Evolutionary conservation across 2,888 invertebrate genomes (phyloP), one percentile per base, ranked within the genome.

Genomic region (Pammene fasciana): DNA sequence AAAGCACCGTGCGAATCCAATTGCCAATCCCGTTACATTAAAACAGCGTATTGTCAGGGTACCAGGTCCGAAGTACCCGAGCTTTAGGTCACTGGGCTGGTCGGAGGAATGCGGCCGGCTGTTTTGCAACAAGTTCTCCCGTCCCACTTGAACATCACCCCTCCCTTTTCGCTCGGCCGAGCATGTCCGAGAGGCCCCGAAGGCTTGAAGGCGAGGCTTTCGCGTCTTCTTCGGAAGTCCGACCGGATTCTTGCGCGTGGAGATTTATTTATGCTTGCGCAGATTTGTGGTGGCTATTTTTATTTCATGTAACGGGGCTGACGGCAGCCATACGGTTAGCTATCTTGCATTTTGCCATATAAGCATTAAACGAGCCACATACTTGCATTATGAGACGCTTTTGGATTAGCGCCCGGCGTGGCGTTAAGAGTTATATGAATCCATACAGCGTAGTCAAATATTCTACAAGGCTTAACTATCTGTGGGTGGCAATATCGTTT

Each of bases 81-180:
- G 85, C 87, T 89, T 89, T 91, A 83, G 92, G 92, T 92, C 88
- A 92, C 84, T 92, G 86, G 92, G 91, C 89, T 89, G 88, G 57
- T 26, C 34, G 11, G 57, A 74, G 89, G 92, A 91, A 92, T 91
- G 92, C 83, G 85, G 86, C 79, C 86, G 83, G 81, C 80, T 82
- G 84, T 88, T 90, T 92, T 85, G 91, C 90, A 90, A 90, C 89
- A 90, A 89, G 90, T 91, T 90, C 86, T 80, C 72, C 76, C 75
- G 65, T 85, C 87, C 77, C 84, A 67, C 78, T 79, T 82, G 48
- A 73, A 60, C 73, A 66, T 71, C 43, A 56, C 70, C 75, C 78
- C 68, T 26, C 26, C 72, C 82, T 78, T 74, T 74, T 70, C 75
- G 59, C 50, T 43, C 54, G 9, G 62, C 74, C 75, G 75, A 75